phyloP scores from a whole-genome alignment of 2,113 vertebrate species.

The Boulengeromyrus knoepffleri region DNA sequence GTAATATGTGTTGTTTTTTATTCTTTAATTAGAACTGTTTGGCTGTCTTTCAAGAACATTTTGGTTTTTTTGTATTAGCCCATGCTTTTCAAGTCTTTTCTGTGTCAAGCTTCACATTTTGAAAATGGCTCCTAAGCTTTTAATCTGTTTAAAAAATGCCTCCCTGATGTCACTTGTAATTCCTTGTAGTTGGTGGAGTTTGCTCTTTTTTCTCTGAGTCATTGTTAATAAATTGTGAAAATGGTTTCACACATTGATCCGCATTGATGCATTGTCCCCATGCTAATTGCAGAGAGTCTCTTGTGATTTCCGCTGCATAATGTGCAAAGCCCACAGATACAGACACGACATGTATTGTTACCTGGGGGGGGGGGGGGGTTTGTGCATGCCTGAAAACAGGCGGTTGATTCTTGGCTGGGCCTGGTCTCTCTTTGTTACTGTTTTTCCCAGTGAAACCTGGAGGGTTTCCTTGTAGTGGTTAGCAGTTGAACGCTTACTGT shows the following conservation, averaged over 20 bases:
- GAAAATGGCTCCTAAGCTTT: background rate
- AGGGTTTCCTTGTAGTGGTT: background rate
- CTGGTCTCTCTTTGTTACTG: background rate
- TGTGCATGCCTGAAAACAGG: background rate
- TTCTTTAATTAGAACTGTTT: background rate
- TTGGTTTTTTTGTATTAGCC: background rate
- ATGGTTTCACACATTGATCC: background rate
- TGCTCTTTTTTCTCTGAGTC: background rate
- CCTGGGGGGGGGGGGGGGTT: background rate
- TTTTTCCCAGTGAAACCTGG: background rate
- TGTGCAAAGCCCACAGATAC: background rate
- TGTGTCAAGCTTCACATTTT: background rate
- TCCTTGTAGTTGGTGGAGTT: background rate
- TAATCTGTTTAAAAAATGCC: background rate
- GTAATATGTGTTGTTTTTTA: background rate
- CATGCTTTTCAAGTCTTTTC: background rate
- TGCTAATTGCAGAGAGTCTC: background rate
- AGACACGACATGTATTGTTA: background rate
- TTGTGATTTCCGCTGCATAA: background rate
- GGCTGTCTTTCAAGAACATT: background rate
- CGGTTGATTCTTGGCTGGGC: background rate
- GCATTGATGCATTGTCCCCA: background rate
- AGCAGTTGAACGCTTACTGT: background rate
- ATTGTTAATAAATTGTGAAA: background rate
- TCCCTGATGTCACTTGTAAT: background rate